Evolutionary conservation across 2,797 vertebrate genomes (phyloP), one percentile per base, ranked within the genome.

Genomic region (Fundulus diaphanus): DNA sequence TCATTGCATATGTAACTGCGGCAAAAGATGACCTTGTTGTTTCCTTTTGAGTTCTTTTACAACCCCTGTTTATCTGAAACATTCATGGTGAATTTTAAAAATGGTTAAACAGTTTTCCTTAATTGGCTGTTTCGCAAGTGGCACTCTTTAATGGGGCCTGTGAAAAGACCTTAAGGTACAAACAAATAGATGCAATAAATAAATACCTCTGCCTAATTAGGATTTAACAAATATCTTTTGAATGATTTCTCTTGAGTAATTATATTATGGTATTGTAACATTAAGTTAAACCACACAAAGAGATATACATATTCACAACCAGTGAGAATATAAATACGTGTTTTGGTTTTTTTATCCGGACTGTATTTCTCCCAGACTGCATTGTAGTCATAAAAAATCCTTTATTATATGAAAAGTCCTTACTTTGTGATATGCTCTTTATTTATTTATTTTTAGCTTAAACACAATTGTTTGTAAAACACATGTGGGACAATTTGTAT

Each of bases 381-480:
- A 66, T 49, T 49, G 48, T 18, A 49, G 48, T 49, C 16, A 18
- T 49, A 49, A 16, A 49, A 49, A 18, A 22, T n/a, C 48, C 48
- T 49, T 49, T 49, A 49, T 49, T 49, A 49, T 49, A 49, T 5
- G 48, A 49, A 49, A 49, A 49, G 48, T 49, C 48, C 48, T 18
- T 49, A 5, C 48, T 20, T 5, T 27, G n/a, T 5, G 7, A 33
- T 24, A 37, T 40, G 20, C 8, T n/a, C n/a, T n/a, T n/a, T n/a
- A n/a, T n/a, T n/a, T n/a, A n/a, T 54, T 71, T 52, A 59, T 16
- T 68, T 29, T 68, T 24, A 73, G 51, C 52, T n/a, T 75, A 52
- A 82, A 81, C 65, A 65, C 46, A 54, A 68, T 74, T 80, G 75
- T 84, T 77, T 76, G 66, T 66, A 84, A 76, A 81, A 77, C 61